Conservation (phyloP, 2,888 invertebrate species). For the Marronus borbonicus region DNA sequence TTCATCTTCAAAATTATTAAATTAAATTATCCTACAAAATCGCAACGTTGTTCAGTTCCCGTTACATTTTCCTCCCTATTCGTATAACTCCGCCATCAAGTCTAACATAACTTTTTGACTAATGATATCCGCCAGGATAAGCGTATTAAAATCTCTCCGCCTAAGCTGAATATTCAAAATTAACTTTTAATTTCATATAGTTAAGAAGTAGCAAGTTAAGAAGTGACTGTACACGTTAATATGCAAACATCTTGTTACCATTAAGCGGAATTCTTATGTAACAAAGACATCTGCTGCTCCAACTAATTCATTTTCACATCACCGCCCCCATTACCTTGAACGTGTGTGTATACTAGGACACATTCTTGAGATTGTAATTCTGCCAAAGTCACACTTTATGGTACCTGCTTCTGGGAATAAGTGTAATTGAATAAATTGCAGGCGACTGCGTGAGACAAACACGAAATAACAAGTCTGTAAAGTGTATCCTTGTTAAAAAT, state of each 20-base stretch:
- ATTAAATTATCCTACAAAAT: too few relatives aligned
- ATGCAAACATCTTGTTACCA: neutral
- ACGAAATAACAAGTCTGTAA: conserved; percentile 1
- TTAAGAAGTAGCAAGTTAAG: too few relatives aligned
- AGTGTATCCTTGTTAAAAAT: conserved; percentile 19
- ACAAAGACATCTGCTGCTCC: neutral
- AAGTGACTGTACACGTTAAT: too few relatives aligned
- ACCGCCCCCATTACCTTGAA: conserved; percentile 28
- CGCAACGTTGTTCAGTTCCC: too few relatives aligned
- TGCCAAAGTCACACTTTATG: conserved; percentile 45
- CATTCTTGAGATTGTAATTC: conserved; percentile 13
- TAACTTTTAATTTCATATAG: too few relatives aligned
- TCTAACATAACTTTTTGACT: too few relatives aligned
- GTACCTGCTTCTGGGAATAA: conserved; percentile 15
- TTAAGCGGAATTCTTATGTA: conserved; percentile 1
- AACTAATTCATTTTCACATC: conserved; percentile 12
- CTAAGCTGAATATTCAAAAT: too few relatives aligned
- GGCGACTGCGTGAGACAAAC: conserved; percentile 17
- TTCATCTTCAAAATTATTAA: too few relatives aligned
- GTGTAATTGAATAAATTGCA: conserved; percentile 31
- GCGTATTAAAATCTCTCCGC: too few relatives aligned
- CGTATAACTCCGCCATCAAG: too few relatives aligned
- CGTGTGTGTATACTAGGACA: conserved; percentile 6
- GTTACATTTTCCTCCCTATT: too few relatives aligned
- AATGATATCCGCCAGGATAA: too few relatives aligned